These are phyloP conservation scores for Calidris pygmaea DNA, from an alignment of 2,113 vertebrate species.

Conservation along the genomic window DNA sequence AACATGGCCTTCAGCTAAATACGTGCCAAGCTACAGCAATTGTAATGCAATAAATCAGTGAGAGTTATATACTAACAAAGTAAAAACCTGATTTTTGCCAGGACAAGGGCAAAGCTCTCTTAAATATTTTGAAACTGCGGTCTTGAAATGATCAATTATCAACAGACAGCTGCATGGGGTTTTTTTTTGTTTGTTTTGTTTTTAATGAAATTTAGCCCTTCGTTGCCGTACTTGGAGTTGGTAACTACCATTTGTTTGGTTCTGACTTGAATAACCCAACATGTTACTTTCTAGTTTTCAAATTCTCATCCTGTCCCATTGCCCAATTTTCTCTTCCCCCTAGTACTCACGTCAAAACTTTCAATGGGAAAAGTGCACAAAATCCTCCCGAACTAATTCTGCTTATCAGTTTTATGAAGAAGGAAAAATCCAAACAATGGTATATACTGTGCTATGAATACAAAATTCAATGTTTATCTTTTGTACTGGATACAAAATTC, in stretches of 20 bases:
- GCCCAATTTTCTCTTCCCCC: background rate
- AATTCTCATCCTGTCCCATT: background rate
- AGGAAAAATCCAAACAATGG: background rate
- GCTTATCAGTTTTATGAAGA: background rate
- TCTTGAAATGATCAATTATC: slow-evolving; percentile 70
- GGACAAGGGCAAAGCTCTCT: slow-evolving; percentile 61
- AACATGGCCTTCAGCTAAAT: slow-evolving; percentile 35
- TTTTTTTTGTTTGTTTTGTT: slow-evolving; percentile 24
- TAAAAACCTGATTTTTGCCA: slow-evolving; percentile 51
- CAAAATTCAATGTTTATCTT: background rate
- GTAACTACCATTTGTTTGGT: slow-evolving; percentile 9
- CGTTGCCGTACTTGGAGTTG: slow-evolving; percentile 10
- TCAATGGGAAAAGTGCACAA: background rate
- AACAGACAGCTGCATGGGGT: slow-evolving; percentile 56
- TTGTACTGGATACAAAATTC: background rate
- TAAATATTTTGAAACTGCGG: slow-evolving; percentile 67
- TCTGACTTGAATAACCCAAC: background rate
- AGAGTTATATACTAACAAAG: slow-evolving; percentile 24
- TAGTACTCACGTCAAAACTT: background rate
- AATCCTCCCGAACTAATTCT: background rate
- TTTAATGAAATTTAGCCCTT: slow-evolving; percentile 51
- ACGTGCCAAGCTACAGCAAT: slow-evolving; percentile 36
- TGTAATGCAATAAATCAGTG: slow-evolving; percentile 53
- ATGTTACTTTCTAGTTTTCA: slow-evolving; percentile 35
- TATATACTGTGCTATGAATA: background rate